phyloP scores from a whole-genome alignment of 2,797 vertebrate species.

The Psittacula echo region DNA sequence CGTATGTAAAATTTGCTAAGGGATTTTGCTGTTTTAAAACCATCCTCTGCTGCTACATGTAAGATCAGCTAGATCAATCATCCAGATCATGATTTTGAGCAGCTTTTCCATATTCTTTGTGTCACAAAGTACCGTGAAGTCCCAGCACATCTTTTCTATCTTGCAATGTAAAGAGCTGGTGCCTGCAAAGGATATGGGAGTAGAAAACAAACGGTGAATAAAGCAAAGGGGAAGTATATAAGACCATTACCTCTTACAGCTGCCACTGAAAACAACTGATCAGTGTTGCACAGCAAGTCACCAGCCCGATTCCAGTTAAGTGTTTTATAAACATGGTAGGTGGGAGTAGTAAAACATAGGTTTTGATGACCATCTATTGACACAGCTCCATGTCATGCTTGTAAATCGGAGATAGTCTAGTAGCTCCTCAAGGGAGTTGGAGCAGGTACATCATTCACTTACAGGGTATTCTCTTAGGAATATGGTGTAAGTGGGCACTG shows the following conservation, averaged over 20 bases:
- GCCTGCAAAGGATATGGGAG: not conserved
- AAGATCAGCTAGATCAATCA: not conserved
- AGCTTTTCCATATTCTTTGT: not conserved
- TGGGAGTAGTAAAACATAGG: not conserved
- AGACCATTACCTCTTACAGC: not conserved
- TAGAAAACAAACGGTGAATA: not conserved
- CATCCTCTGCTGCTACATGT: fast-evolving
- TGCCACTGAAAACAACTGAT: not conserved
- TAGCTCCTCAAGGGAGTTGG: not conserved
- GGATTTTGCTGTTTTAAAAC: not conserved
- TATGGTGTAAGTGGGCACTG: not conserved
- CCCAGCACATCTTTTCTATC: not conserved
- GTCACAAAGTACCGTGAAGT: not conserved
- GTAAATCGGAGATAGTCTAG: not conserved
- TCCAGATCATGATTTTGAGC: not conserved
- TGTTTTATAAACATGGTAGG: not conserved
- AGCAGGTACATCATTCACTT: not conserved
- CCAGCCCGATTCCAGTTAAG: not conserved
- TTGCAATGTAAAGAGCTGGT: not conserved
- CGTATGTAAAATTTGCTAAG: not conserved
- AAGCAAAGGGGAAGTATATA: not conserved
- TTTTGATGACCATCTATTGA: not conserved
- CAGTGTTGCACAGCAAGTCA: not conserved
- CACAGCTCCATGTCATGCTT: not conserved
- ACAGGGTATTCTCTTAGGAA: not conserved